Conservation (phyloP, 2,113 vertebrate species). For the Crotalus horridus region DNA sequence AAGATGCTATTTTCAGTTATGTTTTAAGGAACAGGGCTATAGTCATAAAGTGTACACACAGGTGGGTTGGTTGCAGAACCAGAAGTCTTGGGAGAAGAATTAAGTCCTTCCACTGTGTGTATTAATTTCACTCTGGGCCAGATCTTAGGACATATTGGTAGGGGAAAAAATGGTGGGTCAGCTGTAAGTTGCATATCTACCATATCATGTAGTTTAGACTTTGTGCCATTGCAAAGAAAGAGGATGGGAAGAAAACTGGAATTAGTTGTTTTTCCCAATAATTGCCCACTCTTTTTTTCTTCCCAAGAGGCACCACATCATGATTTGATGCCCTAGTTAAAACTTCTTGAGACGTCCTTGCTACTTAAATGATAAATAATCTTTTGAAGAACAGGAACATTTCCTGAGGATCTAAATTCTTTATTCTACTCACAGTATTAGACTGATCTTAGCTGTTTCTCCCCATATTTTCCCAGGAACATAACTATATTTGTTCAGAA, state of each 20-base stretch:
- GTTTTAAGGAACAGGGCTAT: not conserved
- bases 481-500: constrained; percentile 59
- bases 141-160: not conserved
- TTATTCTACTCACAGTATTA: constrained; percentile 52
- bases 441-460: constrained; percentile 54
- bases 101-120: not conserved
- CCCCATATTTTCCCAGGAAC: constrained; percentile 59
- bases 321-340: constrained; percentile 27
- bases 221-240: not conserved
- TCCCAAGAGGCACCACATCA: not conserved
- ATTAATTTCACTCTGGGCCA: not conserved
- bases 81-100: not conserved
- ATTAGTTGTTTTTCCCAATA: not conserved
- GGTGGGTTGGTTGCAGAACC: not conserved
- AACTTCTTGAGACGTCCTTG: constrained; percentile 47
- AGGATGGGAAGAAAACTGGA: not conserved
- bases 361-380: constrained; percentile 45
- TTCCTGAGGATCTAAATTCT: constrained; percentile 48
- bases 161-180: not conserved
- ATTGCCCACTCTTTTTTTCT: not conserved
- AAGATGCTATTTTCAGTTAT: not conserved
- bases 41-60: not conserved
- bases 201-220: not conserved
- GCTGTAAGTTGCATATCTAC: not conserved
- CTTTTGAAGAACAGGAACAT: constrained; percentile 46